Evolutionary conservation across 1,140 invertebrate genomes (phyloP).

Genomic region (Reticulitermes speratus): DNA sequence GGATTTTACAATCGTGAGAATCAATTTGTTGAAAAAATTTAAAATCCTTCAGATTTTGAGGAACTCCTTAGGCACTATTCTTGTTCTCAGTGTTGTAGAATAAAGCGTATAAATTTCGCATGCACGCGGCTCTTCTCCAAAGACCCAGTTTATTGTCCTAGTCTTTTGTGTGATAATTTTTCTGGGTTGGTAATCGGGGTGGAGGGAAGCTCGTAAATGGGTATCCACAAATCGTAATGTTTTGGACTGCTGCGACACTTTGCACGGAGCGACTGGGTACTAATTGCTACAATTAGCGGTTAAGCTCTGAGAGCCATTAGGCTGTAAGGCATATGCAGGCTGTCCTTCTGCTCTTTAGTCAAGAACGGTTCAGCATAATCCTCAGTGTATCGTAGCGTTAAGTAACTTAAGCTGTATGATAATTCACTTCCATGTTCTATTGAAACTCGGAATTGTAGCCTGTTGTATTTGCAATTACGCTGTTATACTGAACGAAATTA

Average conservation of each 20-base stretch:
- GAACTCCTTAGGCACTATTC: not conserved
- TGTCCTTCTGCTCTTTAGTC: not conserved
- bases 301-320: constrained; percentile 3
- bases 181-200: not conserved
- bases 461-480: not conserved
- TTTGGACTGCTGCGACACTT: not conserved
- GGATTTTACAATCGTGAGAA: too few relatives aligned
- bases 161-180: not conserved
- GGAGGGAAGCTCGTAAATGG: constrained; percentile 8
- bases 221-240: constrained; percentile 1
- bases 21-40: not conserved
- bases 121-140: not conserved
- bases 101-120: not conserved
- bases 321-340: not conserved
- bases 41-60: not conserved
- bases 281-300: constrained; percentile 12
- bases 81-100: not conserved
- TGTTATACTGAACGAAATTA: not conserved
- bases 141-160: not conserved
- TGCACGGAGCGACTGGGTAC: not conserved
- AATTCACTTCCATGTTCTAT: not conserved
- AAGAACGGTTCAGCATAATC: not conserved
- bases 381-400: constrained; percentile 9
- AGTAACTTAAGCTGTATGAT: not conserved
- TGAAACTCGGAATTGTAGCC: not conserved